Evolutionary conservation across 2,797 vertebrate genomes (phyloP).

Genomic region (Emys orbicularis): DNA sequence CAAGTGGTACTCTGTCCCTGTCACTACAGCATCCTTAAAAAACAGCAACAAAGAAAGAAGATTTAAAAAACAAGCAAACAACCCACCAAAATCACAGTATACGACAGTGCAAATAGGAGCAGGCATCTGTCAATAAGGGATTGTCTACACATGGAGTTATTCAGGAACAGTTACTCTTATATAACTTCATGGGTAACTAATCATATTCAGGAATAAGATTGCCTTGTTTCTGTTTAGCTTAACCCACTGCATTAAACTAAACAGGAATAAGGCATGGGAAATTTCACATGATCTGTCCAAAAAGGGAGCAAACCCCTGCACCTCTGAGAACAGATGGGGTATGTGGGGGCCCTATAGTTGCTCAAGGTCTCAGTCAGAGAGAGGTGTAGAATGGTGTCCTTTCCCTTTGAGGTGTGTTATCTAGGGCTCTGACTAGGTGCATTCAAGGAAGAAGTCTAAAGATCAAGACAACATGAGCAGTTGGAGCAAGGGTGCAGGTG

Average conservation of each 20-base stretch:
- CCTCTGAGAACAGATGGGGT: not conserved
- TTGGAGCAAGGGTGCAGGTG: not conserved
- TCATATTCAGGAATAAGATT: constrained; percentile 38
- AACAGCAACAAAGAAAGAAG: not conserved
- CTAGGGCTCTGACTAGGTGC: not conserved
- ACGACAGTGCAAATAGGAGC: not conserved
- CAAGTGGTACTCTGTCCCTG: no score
- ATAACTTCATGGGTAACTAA: constrained; percentile 9
- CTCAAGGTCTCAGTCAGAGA: not conserved
- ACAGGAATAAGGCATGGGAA: constrained; percentile 4
- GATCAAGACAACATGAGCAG: not conserved
- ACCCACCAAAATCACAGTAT: not conserved
- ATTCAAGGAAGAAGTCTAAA: not conserved
- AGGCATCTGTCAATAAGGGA: constrained; percentile 33
- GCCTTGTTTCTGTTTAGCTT: constrained; percentile 53
- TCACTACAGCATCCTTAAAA: not conserved
- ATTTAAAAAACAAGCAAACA: not conserved
- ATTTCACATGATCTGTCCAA: not conserved
- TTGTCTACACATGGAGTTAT: constrained; percentile 18
- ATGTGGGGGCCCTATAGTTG: not conserved
- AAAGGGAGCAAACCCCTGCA: not conserved
- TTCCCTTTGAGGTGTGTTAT: not conserved
- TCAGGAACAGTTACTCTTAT: not conserved
- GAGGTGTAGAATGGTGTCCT: not conserved
- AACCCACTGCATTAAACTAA: constrained; percentile 3